Percentiles rank a stretch among this genome's conserved stretches.
phyloP scores from a whole-genome alignment of 2,113 vertebrate genomes.

The Mormyrus iriodes region DNA sequence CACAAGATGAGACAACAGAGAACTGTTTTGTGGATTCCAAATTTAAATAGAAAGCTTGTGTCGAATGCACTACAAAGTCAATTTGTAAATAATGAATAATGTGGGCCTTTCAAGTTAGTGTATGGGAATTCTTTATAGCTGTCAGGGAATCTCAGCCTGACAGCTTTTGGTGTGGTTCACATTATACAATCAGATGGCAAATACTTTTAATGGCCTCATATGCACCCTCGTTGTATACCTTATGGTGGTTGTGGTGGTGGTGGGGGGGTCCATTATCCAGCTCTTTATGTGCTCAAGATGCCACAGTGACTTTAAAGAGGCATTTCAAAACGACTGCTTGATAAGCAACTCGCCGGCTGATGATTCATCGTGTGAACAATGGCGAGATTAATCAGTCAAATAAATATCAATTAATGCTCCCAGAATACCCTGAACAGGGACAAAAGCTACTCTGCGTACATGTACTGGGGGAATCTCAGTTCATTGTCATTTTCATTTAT shows the following conservation, averaged over 20 bases:
- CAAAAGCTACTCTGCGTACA: background rate
- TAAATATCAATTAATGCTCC: background rate
- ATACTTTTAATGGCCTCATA: conserved; percentile 40
- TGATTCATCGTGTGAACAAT: background rate
- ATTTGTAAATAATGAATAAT: conserved; percentile 62
- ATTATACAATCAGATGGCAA: conserved; percentile 49
- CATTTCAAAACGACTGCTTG: background rate
- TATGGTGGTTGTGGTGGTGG: background rate
- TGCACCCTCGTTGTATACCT: conserved; percentile 20
- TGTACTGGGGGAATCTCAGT: background rate
- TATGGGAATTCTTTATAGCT: conserved; percentile 45
- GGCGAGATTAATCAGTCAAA: background rate
- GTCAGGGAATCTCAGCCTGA: conserved; percentile 46
- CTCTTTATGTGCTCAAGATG: background rate
- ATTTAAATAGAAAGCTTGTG: conserved; percentile 63
- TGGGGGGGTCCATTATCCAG: background rate
- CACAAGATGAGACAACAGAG: conserved; percentile 47
- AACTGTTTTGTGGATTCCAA: conserved; percentile 48
- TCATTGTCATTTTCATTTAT: background rate
- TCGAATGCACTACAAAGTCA: conserved; percentile 53
- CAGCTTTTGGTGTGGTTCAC: conserved; percentile 62
- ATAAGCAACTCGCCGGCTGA: background rate
- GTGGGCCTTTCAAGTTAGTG: conserved; percentile 56
- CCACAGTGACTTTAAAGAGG: background rate
- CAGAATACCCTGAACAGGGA: background rate